Base-by-base conservation (phyloP, 2,888 invertebrate genomes). In the Punctoribates punctum region DNA sequence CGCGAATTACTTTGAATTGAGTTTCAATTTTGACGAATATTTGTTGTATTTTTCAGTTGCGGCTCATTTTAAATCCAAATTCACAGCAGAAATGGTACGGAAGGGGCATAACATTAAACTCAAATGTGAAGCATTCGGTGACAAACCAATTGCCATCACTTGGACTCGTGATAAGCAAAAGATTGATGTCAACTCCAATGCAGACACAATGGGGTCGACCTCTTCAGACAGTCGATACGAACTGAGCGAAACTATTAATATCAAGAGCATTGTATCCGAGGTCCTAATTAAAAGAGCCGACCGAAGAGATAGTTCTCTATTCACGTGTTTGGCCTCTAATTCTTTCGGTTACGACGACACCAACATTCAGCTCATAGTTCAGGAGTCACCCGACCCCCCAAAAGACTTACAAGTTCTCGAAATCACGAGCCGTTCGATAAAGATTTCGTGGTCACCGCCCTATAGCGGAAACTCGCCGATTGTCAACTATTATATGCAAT, bases 391-490 rank as follows among this genome's bases (percentile, higher is more conserved):
- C 0, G 84, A 84, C 75, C 80, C 82, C 0, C 84, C 84, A 5
- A 78, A 78, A 5, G 81, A 82, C 74, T 77, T 83, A 5, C 81
- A 80, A 27, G 79, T 84, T 5, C 62, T 81, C 17, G 81, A 82
- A 51, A 79, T 80, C 9, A 80, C 80, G 0, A 83, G 84, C 74
- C 79, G 83, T 0, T 80, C 79, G 29, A 81, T 82, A 0, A 80
- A 80, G 0, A 62, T 85, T 3, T 78, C 81, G 17, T 85, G 85
- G 84, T 77, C 79, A 15, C 78, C 81, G 17, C 83, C 84, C 1
- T 84, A 82, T 77, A 82, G 83, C 78, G 84, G 84, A 6, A 84
- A 85, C 79, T 82, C 82, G 29, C 81, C 81, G 2, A 81, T 85
- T 15, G 77, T 80, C 5, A 79, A 79, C 23, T 84, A 83, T 78